Evolutionary conservation across 2,113 vertebrate species (phyloP).

Genomic region (Ochotona curzoniae): DNA sequence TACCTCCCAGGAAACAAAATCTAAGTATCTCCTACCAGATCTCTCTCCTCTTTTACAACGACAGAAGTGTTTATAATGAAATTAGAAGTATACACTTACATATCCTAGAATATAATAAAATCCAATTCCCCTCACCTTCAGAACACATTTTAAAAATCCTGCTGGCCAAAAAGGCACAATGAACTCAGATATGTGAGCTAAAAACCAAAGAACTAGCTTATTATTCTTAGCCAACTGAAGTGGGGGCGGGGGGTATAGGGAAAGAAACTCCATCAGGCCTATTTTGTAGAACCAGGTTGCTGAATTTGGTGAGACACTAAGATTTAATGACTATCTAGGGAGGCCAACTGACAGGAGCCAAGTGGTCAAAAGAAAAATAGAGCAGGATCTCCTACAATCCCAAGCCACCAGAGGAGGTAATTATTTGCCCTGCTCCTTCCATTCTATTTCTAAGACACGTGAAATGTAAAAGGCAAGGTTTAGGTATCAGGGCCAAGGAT

Average conservation of each 20-base stretch:
- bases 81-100: not conserved
- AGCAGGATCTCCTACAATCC: not conserved
- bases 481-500: not conserved
- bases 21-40: not conserved
- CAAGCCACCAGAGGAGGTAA: not conserved
- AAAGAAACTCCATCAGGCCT: not conserved
- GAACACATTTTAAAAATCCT: not conserved
- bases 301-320: not conserved
- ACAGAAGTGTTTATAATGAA: conserved; percentile 43
- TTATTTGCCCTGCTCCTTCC: not conserved
- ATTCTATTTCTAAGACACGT: not conserved
- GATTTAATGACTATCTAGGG: not conserved
- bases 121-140: not conserved
- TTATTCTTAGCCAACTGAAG: not conserved
- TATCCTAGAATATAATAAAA: not conserved
- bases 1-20: not conserved
- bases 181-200: not conserved
- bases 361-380: not conserved
- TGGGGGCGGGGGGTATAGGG: not conserved
- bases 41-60: not conserved
- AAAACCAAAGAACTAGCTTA: not conserved
- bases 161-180: not conserved
- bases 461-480: not conserved
- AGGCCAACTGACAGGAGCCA: not conserved
- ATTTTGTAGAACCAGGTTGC: not conserved